Evolutionary conservation across 2,888 invertebrate genomes (phyloP).

Genomic region (Drosophila birchii): DNA sequence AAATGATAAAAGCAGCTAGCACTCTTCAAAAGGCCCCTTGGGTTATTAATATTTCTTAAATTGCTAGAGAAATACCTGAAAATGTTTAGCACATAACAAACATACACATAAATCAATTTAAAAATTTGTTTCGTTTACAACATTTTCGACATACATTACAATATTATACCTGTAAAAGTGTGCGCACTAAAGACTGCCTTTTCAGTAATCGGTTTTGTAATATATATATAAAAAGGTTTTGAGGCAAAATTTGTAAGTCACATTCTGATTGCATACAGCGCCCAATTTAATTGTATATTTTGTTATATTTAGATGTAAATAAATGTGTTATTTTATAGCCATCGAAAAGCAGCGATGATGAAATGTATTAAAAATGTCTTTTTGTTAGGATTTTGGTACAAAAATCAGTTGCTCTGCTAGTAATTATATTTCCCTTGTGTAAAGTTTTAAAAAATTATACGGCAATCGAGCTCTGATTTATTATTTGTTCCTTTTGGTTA

Average conservation of each 20-base stretch:
- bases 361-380: slow-evolving; percentile 56
- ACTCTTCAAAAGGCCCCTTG: slow-evolving; percentile 48
- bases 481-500: slow-evolving; percentile 27
- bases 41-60: slow-evolving; percentile 14
- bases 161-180: slow-evolving; percentile 53
- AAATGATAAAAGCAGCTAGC: slow-evolving; percentile 50
- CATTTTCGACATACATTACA: slow-evolving; percentile 9
- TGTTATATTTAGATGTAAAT: slow-evolving; percentile 39
- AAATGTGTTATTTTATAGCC: slow-evolving; percentile 39
- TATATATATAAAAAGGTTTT: slow-evolving; percentile 52
- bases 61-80: slow-evolving; percentile 19
- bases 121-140: slow-evolving; percentile 14
- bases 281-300: slow-evolving; percentile 46
- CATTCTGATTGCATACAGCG: slow-evolving; percentile 69
- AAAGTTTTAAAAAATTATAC: slow-evolving; percentile 55
- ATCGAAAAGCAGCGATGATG: slow-evolving; percentile 45
- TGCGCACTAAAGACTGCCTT: slow-evolving; percentile 46
- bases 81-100: slow-evolving; percentile 26
- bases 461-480: slow-evolving; percentile 42
- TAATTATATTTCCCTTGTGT: slow-evolving; percentile 41
- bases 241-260: slow-evolving; percentile 70
- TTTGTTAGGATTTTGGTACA: slow-evolving; percentile 22
- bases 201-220: slow-evolving; percentile 4
- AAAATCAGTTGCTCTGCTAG: slow-evolving; percentile 43
- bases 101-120: slow-evolving; percentile 32